Evolutionary conservation across 2,888 invertebrate genomes (phyloP), one percentile per base, ranked within the genome.

Genomic region (Platypus cylindrus): DNA sequence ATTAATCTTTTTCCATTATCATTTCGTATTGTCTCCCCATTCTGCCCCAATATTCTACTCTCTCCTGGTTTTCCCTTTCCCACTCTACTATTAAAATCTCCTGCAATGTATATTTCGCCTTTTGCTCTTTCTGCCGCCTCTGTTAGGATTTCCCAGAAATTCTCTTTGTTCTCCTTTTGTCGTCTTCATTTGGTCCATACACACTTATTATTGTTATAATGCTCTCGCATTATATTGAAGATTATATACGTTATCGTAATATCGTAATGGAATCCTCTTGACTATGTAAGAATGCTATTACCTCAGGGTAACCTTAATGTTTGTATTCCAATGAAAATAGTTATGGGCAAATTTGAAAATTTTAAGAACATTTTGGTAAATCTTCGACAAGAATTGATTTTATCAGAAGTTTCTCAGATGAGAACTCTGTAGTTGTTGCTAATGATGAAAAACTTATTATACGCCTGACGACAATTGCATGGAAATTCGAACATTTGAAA

Each of bases 351-450:
- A 5, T 27, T 28, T 29, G 18, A 34, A 12, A 23, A 34, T 30
- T 34, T 20, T 22, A 16, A 29, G 12, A 34, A 34, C 9, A 15
- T 29, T 17, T 14, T 46, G 16, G 7, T 43, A 2, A 37, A 40
- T 28, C 33, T 43, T 22, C 27, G 20, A 29, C 46, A 46, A 30
- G 46, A 28, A 17, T 28, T 5, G 16, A 12, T 42, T 11, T 26
- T 44, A 16, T 30, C 13, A 30, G 22, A 20, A 20, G 20, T 11
- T 13, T 13, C 12, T 20, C 20, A 2, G 30, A 30, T 20, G n/a
- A 3, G 3, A 30, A 30, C 17, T n/a, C 17, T 8, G 2, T 30
- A 2, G 17, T 13, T 13, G 16, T 3, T 16, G 17, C 3, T 5
- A 12, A 9, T 20, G 22, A 20, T 18, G 13, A 30, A 20, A 30